Evolutionary conservation across 1,140 invertebrate genomes (phyloP), one percentile per base, ranked within the genome.

Genomic region (Paraescarpia echinospica): DNA sequence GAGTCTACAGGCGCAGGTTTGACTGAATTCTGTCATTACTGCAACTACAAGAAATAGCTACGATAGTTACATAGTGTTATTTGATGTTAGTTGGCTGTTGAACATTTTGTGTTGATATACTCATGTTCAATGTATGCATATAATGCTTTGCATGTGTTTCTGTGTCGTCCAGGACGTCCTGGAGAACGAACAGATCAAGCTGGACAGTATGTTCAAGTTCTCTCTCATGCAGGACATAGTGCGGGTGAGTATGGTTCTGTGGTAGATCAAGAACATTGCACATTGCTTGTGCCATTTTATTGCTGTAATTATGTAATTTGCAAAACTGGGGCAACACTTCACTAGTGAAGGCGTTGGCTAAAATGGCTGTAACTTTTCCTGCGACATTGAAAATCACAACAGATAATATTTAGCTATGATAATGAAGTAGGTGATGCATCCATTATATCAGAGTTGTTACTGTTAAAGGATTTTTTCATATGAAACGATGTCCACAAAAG

Each of bases 161-260:
- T 77, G 18, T 77, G 33, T 91, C 34, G 22, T 99, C 31, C 97
- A 98, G 94, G 98, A 99, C 96, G 98, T 99, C 93, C 96, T 99
- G 88, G 98, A 99, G 95, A 98, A 99, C 95, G 98, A 98, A 41
- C 97, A 98, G 93, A 97, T 99, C 35, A 98, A 98, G 94, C 96
- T 99, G 93, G 99, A 99, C 95, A 98, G 34, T 33, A 93, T 93
- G 93, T 93, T 93, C 92, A 93, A 93, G 89, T 93, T 93, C 90
- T 93, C 93, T 22, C 96, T 99, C 89, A 99, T 99, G 97, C 98
- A 99, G 95, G 99, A 99, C 95, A 98, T 99, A 93, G 97, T 99
- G 1, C 97, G 97, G 96, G 97, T 97, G 95, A 95, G 95, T 94
- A 18, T 77, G 9, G 14, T 77, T 77, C 22, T 27, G 59, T 27